Evolutionary conservation across 2,797 vertebrate genomes (phyloP).

Genomic region (Dicrostonyx torquatus): DNA sequence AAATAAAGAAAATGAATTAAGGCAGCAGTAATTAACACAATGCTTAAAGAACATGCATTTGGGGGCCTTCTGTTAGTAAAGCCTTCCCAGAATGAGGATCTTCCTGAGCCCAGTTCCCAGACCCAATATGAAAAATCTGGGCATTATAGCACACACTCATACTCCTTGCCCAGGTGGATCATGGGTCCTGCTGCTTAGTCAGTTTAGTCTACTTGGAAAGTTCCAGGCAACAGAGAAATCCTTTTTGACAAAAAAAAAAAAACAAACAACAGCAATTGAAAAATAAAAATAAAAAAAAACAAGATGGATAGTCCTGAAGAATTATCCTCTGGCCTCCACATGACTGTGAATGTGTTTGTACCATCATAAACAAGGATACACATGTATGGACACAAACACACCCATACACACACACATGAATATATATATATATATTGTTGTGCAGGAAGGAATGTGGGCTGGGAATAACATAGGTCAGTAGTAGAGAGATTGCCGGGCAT

Average conservation of each 20-base stretch:
- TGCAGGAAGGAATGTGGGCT: background rate
- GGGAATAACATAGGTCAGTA: background rate
- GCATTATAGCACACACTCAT: too few relatives aligned
- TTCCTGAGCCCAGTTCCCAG: background rate
- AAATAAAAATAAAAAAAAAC: background rate
- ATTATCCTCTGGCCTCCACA: background rate
- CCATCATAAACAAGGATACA: background rate
- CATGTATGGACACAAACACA: background rate
- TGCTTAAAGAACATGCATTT: background rate
- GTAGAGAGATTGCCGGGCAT: background rate
- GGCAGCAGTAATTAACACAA: background rate
- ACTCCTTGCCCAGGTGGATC: too few relatives aligned
- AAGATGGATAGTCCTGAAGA: background rate
- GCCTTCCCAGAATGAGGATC: background rate
- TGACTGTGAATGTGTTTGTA: background rate
- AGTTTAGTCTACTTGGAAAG: background rate
- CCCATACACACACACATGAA: background rate
- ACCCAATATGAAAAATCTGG: background rate
- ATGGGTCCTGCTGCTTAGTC: background rate
- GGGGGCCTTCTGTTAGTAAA: background rate
- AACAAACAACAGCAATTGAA: background rate
- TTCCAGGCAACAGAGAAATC: background rate
- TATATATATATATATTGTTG: too few relatives aligned
- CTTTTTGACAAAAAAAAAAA: background rate
- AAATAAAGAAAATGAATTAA: constrained; percentile 5